phyloP scores from a whole-genome alignment of 2,888 invertebrate species.

The Orthosia incerta region DNA sequence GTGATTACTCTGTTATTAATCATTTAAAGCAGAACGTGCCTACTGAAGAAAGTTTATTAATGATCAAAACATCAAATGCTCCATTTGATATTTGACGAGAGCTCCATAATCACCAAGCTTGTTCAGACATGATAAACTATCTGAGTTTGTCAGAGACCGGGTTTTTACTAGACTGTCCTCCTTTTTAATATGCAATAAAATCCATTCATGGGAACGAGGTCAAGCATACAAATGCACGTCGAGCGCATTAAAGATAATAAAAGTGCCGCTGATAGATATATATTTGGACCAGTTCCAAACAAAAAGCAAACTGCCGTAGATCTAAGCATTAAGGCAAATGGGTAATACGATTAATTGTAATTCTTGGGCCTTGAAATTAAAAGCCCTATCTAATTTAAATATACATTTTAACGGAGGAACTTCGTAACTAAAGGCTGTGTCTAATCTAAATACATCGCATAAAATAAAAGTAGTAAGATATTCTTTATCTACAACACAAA shows the following conservation, averaged over 20 bases:
- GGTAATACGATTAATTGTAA: slow-evolving; percentile 73
- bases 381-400: slow-evolving; percentile 66
- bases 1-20: slow-evolving; percentile 34
- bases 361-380: slow-evolving; percentile 69
- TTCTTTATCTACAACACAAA: slow-evolving; percentile 47
- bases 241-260: slow-evolving; percentile 67
- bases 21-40: slow-evolving; percentile 33
- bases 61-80: slow-evolving; percentile 47
- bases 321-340: slow-evolving; percentile 69
- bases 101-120: slow-evolving; percentile 33
- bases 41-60: slow-evolving; percentile 44
- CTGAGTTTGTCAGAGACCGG: slow-evolving; percentile 28
- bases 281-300: slow-evolving; percentile 73
- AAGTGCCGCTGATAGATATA: slow-evolving; percentile 62
- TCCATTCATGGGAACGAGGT: slow-evolving; percentile 48
- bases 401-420: slow-evolving; percentile 52
- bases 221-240: slow-evolving; percentile 61
- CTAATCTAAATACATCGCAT: slow-evolving; percentile 58
- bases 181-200: slow-evolving; percentile 64
- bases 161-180: slow-evolving; percentile 37
- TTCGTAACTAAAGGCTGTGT: slow-evolving; percentile 36
- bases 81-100: slow-evolving; percentile 46
- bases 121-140: slow-evolving; percentile 28
- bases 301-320: slow-evolving; percentile 68
- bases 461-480: slow-evolving; percentile 45